These are phyloP conservation scores for Megaceryle maxima DNA, from an alignment of 2,113 vertebrate genomes.

Conservation along the genomic window DNA sequence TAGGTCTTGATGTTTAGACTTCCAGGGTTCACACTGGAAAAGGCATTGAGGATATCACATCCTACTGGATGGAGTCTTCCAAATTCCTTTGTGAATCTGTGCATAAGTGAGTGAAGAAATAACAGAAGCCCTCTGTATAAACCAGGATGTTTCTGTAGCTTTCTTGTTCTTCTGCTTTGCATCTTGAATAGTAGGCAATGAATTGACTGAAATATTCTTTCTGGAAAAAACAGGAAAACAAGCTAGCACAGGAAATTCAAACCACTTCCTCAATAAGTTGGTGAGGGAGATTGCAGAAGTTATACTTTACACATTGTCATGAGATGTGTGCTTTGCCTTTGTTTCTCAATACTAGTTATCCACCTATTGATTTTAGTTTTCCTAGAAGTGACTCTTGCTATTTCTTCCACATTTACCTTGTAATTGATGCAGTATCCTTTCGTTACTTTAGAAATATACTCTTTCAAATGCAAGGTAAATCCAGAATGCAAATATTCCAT, in stretches of 20 bases:
- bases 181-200: background rate
- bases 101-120: background rate
- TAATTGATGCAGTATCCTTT: background rate
- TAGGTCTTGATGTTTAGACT: background rate
- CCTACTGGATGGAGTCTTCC: background rate
- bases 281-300: background rate
- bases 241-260: background rate
- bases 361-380: background rate
- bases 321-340: background rate
- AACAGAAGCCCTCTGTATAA: background rate
- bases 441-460: background rate
- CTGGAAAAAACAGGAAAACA: background rate
- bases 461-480: background rate
- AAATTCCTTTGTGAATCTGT: background rate
- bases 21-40: background rate
- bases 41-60: fast-evolving
- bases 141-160: background rate
- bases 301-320: background rate
- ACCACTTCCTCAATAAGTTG: background rate
- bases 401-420: background rate
- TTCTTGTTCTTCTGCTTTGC: background rate
- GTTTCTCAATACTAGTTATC: background rate
- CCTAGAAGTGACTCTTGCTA: background rate
- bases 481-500: background rate
- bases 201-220: background rate